Base-by-base conservation (phyloP, 2,888 invertebrate species). In the Arge pagana region DNA sequence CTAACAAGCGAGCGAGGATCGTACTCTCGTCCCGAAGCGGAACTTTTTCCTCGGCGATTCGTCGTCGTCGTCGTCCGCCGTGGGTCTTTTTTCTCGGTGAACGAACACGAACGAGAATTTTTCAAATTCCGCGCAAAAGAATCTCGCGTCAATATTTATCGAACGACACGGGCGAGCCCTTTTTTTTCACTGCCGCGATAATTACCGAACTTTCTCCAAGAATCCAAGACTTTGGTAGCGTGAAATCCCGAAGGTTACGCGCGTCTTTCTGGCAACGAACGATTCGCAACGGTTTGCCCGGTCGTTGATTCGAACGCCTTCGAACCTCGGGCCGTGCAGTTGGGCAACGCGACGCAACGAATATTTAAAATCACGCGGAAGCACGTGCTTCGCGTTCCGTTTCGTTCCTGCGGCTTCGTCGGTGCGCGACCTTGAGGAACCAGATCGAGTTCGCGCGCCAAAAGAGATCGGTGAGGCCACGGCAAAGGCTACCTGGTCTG, bases 341-440 rank as follows among this genome's bases (percentile, higher is more conserved):
- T 45, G 23, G 16, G 35, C 45, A 45, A 45, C 24, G n/a, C 31
- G 16, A 24, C 15, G 24, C 15, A n/a, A 15, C 21, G 23, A n/a
- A n/a, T n/a, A n/a, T 45, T 23, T 45, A 3, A 19, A 16, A 30
- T 13, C 13, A 40, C 33, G 13, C 30, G 23, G 42, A 42, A 31
- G 8, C 42, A 16, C 42, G 42, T 30, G 30, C 28, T 42, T 5
- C 19, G 13, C 30, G 21, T 19, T 11, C 3, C 28, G n/a, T n/a
- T n/a, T n/a, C 28, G 26, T 16, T 24, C 11, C 6, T 30, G 11
- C 35, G 16, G 16, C 2, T 16, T 28, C 5, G 6, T 11, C 8
- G 37, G 26, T 52, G 49, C 55, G 53, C 28, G 53, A 50, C 23
- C 28, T 30, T 19, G 36, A 31, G n/a, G n/a, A n/a, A n/a, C n/a